A percentile compares a stretch with the other conserved stretches of the same genome.
Evolutionary conservation across 1,140 invertebrate genomes (phyloP).

Genomic region (Brachionus sp.): DNA sequence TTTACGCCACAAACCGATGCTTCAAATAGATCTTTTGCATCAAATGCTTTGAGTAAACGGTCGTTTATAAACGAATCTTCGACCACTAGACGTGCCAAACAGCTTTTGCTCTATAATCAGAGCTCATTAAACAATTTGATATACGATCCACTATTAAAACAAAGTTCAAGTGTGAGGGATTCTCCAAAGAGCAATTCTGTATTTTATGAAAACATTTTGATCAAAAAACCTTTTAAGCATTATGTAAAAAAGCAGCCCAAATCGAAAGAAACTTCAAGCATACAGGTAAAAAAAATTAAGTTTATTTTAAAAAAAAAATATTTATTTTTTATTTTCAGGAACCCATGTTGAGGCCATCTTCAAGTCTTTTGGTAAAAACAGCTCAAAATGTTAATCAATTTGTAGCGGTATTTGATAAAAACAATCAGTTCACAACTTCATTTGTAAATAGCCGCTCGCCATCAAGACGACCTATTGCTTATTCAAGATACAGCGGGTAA

Average conservation of each 20-base stretch:
- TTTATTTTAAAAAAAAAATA: no score
- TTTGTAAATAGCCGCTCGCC: background rate
- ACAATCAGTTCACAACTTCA: background rate
- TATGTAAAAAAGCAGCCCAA: background rate
- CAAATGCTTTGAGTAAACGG: background rate
- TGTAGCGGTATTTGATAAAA: background rate
- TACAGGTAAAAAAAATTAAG: background rate
- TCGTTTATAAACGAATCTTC: background rate
- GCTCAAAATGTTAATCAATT: conserved; percentile 18
- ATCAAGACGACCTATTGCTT: background rate
- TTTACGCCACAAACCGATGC: background rate
- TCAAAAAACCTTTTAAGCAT: conserved; percentile 29
- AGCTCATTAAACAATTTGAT: background rate
- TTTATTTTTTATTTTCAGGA: background rate
- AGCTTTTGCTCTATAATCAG: conserved; percentile 16
- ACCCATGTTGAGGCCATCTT: background rate
- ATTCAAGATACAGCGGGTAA: conserved; percentile 20
- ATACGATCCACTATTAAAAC: background rate
- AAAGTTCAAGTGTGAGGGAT: background rate
- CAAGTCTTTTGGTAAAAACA: background rate
- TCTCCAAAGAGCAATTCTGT: background rate
- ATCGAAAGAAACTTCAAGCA: background rate
- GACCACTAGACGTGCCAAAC: background rate
- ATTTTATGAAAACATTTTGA: background rate
- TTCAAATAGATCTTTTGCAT: conserved; percentile 7